Evolutionary conservation across 2,797 vertebrate genomes (phyloP).

Genomic region (Vespertilio murinus): DNA sequence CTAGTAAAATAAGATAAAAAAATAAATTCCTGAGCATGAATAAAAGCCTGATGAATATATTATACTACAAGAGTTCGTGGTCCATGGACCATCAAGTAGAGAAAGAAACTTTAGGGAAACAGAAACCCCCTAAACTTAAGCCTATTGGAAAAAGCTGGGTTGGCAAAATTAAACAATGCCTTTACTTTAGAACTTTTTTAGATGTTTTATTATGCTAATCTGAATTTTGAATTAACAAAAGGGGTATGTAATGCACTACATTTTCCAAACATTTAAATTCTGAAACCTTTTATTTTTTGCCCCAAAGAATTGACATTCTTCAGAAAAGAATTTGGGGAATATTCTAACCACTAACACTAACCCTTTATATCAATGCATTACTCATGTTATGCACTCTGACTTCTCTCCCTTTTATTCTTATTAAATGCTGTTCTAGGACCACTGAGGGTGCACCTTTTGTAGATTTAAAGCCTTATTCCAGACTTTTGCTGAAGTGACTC

Average conservation of each 20-base stretch:
- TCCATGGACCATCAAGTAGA: background rate
- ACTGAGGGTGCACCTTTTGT: background rate
- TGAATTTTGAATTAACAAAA: background rate
- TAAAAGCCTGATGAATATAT: background rate
- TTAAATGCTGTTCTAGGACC: conserved; percentile 11
- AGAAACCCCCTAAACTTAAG: background rate
- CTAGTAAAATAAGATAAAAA: background rate
- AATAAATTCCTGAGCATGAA: background rate
- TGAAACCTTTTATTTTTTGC: background rate
- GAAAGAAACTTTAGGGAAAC: background rate
- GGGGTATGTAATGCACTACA: background rate
- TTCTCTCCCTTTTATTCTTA: conserved; percentile 12
- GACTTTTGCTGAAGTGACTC: conserved; percentile 51
- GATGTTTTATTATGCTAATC: background rate
- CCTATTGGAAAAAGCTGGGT: background rate
- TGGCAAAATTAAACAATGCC: conserved; percentile 8
- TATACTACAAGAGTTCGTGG: background rate
- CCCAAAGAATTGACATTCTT: background rate
- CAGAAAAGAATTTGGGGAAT: background rate
- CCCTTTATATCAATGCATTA: background rate
- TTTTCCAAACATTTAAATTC: background rate
- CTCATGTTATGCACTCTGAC: background rate
- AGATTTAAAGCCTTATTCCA: conserved; percentile 37
- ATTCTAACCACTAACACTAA: background rate
- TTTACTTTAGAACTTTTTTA: background rate